Evolutionary conservation across 1,140 invertebrate genomes (phyloP).

Genomic region (Tenebrio molitor): DNA sequence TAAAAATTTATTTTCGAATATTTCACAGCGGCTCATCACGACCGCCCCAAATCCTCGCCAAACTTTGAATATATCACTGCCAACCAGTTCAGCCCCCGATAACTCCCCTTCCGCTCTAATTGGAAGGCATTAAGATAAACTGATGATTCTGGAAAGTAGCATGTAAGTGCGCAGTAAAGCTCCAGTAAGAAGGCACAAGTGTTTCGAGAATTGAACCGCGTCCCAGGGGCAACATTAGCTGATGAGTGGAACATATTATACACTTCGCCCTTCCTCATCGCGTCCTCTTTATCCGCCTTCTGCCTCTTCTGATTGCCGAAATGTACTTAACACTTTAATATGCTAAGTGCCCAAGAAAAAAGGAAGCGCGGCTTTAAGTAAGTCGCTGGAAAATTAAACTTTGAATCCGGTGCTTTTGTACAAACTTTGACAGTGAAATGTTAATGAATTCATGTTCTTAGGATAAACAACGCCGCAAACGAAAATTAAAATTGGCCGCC

Average conservation of each 20-base stretch:
- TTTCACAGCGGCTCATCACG: too few relatives aligned
- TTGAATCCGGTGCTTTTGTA: slow-evolving; percentile 15
- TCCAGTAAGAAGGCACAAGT: slow-evolving; percentile 43
- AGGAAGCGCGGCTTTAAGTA: slow-evolving; percentile 9
- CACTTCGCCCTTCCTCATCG: slow-evolving; percentile 14
- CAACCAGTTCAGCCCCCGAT: slow-evolving; percentile 1
- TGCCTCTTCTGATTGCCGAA: slow-evolving; percentile 30
- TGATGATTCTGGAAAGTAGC: slow-evolving; percentile 36
- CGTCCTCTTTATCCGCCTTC: slow-evolving; percentile 15
- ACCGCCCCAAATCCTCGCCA: not conserved
- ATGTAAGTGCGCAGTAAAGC: slow-evolving; percentile 40
- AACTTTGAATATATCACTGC: slow-evolving; percentile 10
- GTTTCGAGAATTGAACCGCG: slow-evolving; percentile 44
- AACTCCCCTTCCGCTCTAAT: slow-evolving; percentile 24
- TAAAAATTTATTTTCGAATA: too few relatives aligned
- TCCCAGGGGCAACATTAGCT: slow-evolving; percentile 39
- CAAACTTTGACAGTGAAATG: slow-evolving; percentile 27
- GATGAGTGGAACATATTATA: slow-evolving; percentile 36
- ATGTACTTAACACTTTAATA: slow-evolving; percentile 41
- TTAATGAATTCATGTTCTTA: slow-evolving; percentile 37
- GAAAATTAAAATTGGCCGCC: slow-evolving; percentile 18
- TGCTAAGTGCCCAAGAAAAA: slow-evolving; percentile 29
- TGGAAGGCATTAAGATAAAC: slow-evolving; percentile 36
- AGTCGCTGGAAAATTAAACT: slow-evolving; percentile 31
- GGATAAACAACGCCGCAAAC: slow-evolving; percentile 1